Base-by-base conservation (phyloP, 2,888 invertebrate genomes). In the Seladonia tumulorum region DNA sequence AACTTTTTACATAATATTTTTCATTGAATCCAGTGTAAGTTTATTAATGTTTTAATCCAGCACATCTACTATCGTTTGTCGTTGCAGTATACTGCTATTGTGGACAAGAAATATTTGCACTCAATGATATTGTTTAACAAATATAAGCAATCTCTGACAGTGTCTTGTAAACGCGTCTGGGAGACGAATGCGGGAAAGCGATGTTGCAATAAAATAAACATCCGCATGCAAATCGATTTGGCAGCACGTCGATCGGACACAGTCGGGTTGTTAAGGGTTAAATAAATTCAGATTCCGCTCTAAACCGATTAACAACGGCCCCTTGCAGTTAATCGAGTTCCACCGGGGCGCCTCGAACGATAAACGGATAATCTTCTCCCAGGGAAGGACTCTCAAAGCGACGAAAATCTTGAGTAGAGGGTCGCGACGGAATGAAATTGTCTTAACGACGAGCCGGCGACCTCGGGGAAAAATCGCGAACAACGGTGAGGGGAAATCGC, bases 261-360 rank as follows among this genome's bases (percentile, higher is more conserved):
- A 53, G 8, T 22, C 22, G 53, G 29, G 75, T 74, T 60, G 60
- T 71, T 63, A 29, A 22, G 18, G 45, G 25, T 88, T 81, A 76
- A 85, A 83, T 80, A 85, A 88, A 89, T 87, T 87, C 85, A 82
- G 81, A 87, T 85, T 84, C 81, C 63, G 63, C 60, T 66, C 22
- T 88, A 86, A 89, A 84, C 85, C 87, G 76, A 82, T 87, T 90
- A 89, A 89, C 82, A 89, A 85, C 78, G 42, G 49, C 79, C 83
- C 77, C 85, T 88, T 73, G 81, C 76, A 77, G 85, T 87, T 90
- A 90, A 90, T 86, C 88, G 85, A 88, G 82, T 90, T 87, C 76
- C 79, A 79, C 81, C 76, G 53, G 75, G 78, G 53, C 77, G 60
- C 47, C 74, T 70, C 70, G 80, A 73, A 85, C 81, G 75, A 86